Percentiles rank a stretch among this genome's conserved stretches.
Evolutionary conservation across 2,888 invertebrate genomes (phyloP).

Genomic region (Nomada lathburiana): DNA sequence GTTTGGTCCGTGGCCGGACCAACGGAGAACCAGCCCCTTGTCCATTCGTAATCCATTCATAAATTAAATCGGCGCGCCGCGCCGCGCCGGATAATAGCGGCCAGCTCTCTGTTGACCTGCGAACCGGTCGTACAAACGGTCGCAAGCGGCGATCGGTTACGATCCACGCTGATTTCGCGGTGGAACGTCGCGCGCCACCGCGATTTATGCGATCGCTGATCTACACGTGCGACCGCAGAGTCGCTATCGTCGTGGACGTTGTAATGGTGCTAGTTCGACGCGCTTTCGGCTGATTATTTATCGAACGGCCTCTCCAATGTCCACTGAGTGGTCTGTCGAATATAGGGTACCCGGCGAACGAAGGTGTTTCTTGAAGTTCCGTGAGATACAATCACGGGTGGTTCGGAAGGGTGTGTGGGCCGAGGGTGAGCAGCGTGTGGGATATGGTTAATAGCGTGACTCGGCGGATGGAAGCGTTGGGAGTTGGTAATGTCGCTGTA

Average conservation of each 20-base stretch:
- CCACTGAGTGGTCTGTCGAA: slow-evolving; percentile 32
- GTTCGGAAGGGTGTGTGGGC: too few species aligned
- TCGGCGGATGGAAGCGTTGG: too few species aligned
- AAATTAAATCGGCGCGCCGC: slow-evolving; percentile 57
- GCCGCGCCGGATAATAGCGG: slow-evolving; percentile 63
- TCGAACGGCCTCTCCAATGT: slow-evolving; percentile 34
- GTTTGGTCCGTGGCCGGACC: slow-evolving; percentile 37
- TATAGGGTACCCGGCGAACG: background rate
- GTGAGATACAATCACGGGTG: too few species aligned
- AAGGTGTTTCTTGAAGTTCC: background rate
- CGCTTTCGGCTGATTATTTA: slow-evolving; percentile 58
- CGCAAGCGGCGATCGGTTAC: slow-evolving; percentile 38
- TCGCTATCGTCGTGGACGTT: slow-evolving; percentile 50
- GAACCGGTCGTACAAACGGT: slow-evolving; percentile 41
- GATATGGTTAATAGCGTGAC: too few species aligned
- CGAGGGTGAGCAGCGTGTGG: too few species aligned
- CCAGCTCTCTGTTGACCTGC: slow-evolving; percentile 61
- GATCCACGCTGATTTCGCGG: slow-evolving; percentile 54
- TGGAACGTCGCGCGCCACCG: slow-evolving; percentile 48
- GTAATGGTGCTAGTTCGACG: slow-evolving; percentile 54
- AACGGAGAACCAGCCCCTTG: slow-evolving; percentile 16
- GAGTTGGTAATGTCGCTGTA: background rate
- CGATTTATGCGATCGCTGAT: slow-evolving; percentile 64
- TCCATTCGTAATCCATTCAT: slow-evolving; percentile 74
- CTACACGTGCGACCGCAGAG: slow-evolving; percentile 49